Conservation (phyloP, 2,888 invertebrate genomes). For the Pandemis cinnamomeana region DNA sequence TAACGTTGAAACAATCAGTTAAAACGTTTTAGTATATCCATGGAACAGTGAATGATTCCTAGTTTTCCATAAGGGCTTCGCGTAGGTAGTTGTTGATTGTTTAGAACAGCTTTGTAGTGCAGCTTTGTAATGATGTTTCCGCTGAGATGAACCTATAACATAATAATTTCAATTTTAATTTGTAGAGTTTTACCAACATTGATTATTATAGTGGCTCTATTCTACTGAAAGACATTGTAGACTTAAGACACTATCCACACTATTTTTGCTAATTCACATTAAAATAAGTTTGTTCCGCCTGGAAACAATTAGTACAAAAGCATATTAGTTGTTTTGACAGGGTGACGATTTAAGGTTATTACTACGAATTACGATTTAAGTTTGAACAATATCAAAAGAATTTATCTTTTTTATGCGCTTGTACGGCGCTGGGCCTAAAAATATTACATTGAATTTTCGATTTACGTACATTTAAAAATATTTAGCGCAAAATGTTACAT, state of each 20-base stretch:
- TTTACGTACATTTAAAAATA: too few relatives aligned
- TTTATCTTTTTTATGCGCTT: too few relatives aligned
- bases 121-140: too few relatives aligned
- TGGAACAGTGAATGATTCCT: background rate
- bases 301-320: background rate
- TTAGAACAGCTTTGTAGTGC: background rate
- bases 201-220: background rate
- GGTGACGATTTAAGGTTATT: background rate
- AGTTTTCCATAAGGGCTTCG: background rate
- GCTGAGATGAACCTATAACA: background rate
- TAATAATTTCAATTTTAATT: background rate
- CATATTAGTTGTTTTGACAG: background rate
- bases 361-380: too few relatives aligned
- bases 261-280: background rate
- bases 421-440: too few relatives aligned
- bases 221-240: conserved; percentile 17
- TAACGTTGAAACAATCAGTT: background rate
- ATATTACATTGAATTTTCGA: too few relatives aligned
- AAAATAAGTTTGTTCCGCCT: conserved; percentile 5
- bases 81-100: background rate
- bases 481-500: too few relatives aligned
- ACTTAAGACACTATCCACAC: background rate
- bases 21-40: background rate
- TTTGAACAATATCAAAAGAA: too few relatives aligned
- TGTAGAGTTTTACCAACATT: background rate